phyloP scores from a whole-genome alignment of 1,140 invertebrate species.

The Neodiprion virginianus region DNA sequence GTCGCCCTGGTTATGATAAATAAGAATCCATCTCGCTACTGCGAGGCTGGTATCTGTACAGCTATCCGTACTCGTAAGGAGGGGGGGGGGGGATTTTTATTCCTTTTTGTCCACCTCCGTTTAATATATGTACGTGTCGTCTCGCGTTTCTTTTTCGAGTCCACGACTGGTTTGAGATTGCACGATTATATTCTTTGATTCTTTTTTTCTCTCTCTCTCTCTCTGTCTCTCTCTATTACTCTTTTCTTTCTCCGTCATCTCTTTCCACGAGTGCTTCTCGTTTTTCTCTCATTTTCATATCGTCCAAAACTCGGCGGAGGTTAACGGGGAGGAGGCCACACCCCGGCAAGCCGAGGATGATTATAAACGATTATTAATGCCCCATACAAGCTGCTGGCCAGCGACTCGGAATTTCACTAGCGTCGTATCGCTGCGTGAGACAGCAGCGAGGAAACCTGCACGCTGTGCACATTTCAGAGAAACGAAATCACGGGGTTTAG shows the following conservation, averaged over 20 bases:
- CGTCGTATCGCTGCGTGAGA: too few relatives aligned
- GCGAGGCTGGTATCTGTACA: too few relatives aligned
- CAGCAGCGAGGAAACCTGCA: slow-evolving; percentile 35
- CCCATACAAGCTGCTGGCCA: neutral
- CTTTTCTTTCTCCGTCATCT: neutral
- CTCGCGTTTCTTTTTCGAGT: too few relatives aligned
- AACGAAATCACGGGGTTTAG: slow-evolving; percentile 29
- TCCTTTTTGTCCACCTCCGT: too few relatives aligned
- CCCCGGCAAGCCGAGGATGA: slow-evolving; percentile 40
- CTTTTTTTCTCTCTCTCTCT: neutral
- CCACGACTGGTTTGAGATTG: too few relatives aligned
- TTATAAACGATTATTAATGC: slow-evolving; percentile 57
- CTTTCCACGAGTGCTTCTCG: neutral
- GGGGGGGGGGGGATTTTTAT: too few relatives aligned
- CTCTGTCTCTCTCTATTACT: neutral
- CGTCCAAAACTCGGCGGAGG: neutral
- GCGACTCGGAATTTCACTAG: neutral
- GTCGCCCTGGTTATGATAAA: too few relatives aligned
- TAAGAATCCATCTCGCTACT: too few relatives aligned
- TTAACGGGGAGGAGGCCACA: slow-evolving; percentile 31
- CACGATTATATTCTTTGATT: neutral
- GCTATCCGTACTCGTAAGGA: too few relatives aligned
- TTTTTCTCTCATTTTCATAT: neutral
- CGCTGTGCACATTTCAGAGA: slow-evolving; percentile 23
- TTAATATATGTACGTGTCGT: too few relatives aligned